phyloP scores from a whole-genome alignment of 2,888 invertebrate species.

The Melolontha melolontha region DNA sequence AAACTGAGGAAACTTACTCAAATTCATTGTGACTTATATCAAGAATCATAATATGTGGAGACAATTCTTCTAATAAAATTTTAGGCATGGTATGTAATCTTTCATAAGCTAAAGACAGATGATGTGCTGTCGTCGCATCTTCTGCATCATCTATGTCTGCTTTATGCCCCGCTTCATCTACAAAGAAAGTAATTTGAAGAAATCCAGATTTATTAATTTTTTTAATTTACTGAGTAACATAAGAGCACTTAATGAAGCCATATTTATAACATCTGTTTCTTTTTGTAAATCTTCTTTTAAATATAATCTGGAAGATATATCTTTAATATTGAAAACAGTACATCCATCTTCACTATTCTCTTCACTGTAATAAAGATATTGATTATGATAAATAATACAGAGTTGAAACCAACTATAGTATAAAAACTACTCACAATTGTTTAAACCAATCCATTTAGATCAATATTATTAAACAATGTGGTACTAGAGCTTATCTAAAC shows the following conservation, averaged over 20 bases:
- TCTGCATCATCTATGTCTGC: slow-evolving; percentile 26
- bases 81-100: slow-evolving; percentile 74
- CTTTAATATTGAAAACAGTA: slow-evolving; percentile 55
- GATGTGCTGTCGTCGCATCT: slow-evolving; percentile 67
- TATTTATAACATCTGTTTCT: slow-evolving; percentile 55
- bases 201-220: slow-evolving; percentile 21
- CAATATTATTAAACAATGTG: background rate
- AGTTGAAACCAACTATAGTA: background rate
- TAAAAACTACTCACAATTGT: slow-evolving; percentile 35
- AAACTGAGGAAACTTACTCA: no score
- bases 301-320: slow-evolving; percentile 53
- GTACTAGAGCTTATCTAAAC: slow-evolving; percentile 16
- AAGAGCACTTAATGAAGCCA: slow-evolving; percentile 58
- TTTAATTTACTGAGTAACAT: slow-evolving; percentile 57
- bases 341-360: slow-evolving; percentile 47
- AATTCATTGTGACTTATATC: slow-evolving; percentile 82
- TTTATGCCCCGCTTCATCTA: slow-evolving; percentile 48
- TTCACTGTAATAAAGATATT: slow-evolving; percentile 25
- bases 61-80: slow-evolving; percentile 73
- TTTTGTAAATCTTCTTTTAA: slow-evolving; percentile 52
- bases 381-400: background rate
- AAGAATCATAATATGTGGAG: slow-evolving; percentile 72
- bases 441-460: slow-evolving; percentile 19
- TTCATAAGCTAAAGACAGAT: slow-evolving; percentile 79
- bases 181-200: slow-evolving; percentile 9